Conservation (phyloP, 1,140 invertebrate genomes). For the Papilio helenus region DNA sequence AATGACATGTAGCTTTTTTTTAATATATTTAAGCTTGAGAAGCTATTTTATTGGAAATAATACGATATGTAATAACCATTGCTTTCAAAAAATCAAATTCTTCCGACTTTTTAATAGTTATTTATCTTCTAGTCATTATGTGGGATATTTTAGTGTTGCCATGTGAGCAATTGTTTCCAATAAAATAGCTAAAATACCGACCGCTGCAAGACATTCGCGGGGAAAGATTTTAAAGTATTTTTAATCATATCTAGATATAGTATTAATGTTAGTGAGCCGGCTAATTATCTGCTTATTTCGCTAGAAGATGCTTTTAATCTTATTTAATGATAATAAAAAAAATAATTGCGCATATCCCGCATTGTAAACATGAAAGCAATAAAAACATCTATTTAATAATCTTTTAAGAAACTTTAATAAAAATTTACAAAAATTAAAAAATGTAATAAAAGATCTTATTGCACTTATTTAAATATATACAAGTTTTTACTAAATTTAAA, state of each 20-base stretch:
- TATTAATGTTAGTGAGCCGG: slow-evolving; percentile 52
- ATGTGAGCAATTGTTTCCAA: slow-evolving; percentile 5
- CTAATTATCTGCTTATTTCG: slow-evolving; percentile 53
- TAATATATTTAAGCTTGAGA: slow-evolving; percentile 42
- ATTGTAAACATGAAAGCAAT: neutral
- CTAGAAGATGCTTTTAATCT: slow-evolving; percentile 1
- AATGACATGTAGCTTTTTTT: slow-evolving; percentile 77
- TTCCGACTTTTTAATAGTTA: neutral
- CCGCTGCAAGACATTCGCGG: neutral
- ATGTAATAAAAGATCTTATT: neutral
- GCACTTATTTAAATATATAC: neutral
- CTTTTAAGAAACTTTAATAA: neutral
- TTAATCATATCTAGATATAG: slow-evolving; percentile 56
- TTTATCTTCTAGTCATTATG: neutral
- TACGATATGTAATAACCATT: neutral
- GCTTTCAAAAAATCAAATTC: neutral
- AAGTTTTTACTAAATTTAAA: neutral
- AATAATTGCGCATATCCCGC: neutral
- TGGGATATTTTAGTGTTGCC: neutral
- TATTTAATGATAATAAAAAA: neutral
- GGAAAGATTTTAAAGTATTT: slow-evolving; percentile 45
- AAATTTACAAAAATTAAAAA: neutral
- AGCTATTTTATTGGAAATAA: slow-evolving; percentile 33
- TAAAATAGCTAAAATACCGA: slow-evolving; percentile 17
- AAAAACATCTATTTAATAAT: slow-evolving; percentile 9